phyloP scores from a whole-genome alignment of 2,797 vertebrate genomes.

The Karalla daura region DNA sequence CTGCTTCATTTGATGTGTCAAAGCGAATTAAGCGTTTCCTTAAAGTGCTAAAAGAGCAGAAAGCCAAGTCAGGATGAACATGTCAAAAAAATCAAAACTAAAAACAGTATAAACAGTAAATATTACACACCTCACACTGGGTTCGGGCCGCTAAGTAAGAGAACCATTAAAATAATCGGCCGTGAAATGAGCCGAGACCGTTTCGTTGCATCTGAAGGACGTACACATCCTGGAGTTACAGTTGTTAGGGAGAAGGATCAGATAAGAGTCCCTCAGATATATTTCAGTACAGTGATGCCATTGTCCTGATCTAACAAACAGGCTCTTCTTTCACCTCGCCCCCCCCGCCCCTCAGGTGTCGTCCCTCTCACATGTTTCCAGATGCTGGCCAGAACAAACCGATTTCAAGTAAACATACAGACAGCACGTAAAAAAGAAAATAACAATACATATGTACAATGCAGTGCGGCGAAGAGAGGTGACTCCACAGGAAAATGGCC shows the following conservation, averaged over 20 bases:
- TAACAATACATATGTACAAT: too few relatives aligned
- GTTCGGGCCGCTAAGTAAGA: neutral
- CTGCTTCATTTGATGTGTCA: neutral
- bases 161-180: neutral
- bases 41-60: constrained; percentile 22
- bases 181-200: neutral
- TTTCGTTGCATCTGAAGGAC: neutral
- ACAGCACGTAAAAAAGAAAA: constrained; percentile 5
- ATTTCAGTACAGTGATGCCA: neutral
- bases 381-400: constrained; percentile 6
- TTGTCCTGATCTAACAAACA: neutral
- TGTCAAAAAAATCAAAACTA: neutral
- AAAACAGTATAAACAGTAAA: neutral
- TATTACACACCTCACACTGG: neutral
- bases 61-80: neutral
- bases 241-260: neutral
- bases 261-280: neutral
- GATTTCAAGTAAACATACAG: constrained; percentile 39
- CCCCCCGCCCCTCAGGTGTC: neutral
- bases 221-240: neutral
- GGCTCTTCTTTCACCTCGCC: neutral
- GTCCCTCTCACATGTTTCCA: constrained; percentile 4
- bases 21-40: neutral
- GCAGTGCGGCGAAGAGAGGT: neutral
- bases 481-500: constrained; percentile 39